Evolutionary conservation across 2,888 invertebrate species (phyloP).

Genomic region (Oxycera nigricornis): DNA sequence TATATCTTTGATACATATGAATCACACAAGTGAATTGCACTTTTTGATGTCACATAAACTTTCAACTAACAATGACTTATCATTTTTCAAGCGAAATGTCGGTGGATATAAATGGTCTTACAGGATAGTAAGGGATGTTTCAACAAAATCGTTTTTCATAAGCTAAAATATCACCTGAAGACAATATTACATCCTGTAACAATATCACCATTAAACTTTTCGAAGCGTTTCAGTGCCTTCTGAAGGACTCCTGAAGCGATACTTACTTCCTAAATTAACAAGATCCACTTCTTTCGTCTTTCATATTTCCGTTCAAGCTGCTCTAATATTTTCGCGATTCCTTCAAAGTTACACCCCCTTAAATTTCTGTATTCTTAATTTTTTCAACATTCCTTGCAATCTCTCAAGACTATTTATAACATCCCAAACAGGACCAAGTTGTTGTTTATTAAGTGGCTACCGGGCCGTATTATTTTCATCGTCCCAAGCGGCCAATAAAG

Average conservation of each 20-base stretch:
- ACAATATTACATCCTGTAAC: neutral
- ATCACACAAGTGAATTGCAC: conserved; percentile 9
- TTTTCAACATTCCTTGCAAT: neutral
- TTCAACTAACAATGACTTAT: conserved; percentile 9
- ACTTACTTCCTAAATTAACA: neutral
- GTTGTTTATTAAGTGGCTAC: conserved; percentile 39
- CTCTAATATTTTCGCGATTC: neutral
- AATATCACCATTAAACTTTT: conserved; percentile 2
- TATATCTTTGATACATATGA: neutral
- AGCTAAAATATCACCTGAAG: neutral
- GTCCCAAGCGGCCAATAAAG: conserved; percentile 45
- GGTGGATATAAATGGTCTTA: neutral
- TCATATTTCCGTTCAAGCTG: neutral
- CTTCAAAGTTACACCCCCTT: conserved; percentile 12
- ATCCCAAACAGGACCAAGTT: conserved; percentile 13
- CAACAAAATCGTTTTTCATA: neutral
- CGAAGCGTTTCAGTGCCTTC: neutral
- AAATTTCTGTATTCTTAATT: neutral
- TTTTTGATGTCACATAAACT: conserved; percentile 11
- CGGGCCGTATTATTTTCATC: conserved; percentile 22
- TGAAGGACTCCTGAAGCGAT: neutral
- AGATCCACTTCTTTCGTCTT: too few species aligned
- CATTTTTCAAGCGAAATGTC: neutral
- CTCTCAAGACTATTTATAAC: conserved; percentile 34
- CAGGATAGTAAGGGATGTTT: neutral